These are phyloP conservation scores for Melanotaenia boesemani DNA, from an alignment of 2,797 vertebrate genomes.

Conservation along the genomic window DNA sequence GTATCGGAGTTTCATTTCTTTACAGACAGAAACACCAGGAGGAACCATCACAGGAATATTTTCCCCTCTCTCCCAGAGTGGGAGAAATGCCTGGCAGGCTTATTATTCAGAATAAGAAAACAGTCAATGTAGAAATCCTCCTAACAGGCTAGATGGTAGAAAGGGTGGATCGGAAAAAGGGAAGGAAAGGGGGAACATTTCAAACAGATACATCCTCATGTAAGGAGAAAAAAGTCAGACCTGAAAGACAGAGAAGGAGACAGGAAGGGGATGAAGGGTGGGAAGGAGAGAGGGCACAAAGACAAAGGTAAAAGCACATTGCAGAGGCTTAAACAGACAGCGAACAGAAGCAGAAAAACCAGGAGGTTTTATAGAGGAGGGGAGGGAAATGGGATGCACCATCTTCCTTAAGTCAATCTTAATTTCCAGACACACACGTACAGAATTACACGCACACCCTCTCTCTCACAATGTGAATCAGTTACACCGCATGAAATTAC, in stretches of 20 bases:
- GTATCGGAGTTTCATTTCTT: conserved; percentile 30
- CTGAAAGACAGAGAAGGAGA: conserved; percentile 13
- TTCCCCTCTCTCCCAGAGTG: conserved; percentile 1
- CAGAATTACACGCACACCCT: conserved; percentile 19
- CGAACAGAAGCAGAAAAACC: conserved; percentile 46
- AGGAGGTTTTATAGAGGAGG: conserved; percentile 36
- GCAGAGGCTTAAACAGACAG: conserved; percentile 51
- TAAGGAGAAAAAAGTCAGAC: background rate
- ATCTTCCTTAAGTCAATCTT: conserved; percentile 59
- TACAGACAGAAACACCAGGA: conserved; percentile 27
- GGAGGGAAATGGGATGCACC: conserved; percentile 41
- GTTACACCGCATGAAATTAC: conserved; percentile 48
- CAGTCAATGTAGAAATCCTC: conserved; percentile 13
- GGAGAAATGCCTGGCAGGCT: conserved; percentile 22
- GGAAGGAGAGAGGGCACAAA: conserved; percentile 19
- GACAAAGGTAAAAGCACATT: conserved; percentile 24
- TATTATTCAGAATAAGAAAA: conserved; percentile 23
- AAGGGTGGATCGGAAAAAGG: background rate
- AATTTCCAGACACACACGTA: conserved; percentile 38
- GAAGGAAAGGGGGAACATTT: too few species aligned
- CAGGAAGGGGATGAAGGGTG: conserved; percentile 14
- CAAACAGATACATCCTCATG: background rate
- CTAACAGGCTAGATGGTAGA: background rate
- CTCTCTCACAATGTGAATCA: conserved; percentile 35
- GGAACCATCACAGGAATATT: conserved; percentile 32